A percentile compares a stretch with the other conserved stretches of the same genome.
Conservation (phyloP, 2,113 vertebrate genomes). For the Elephas maximus region DNA sequence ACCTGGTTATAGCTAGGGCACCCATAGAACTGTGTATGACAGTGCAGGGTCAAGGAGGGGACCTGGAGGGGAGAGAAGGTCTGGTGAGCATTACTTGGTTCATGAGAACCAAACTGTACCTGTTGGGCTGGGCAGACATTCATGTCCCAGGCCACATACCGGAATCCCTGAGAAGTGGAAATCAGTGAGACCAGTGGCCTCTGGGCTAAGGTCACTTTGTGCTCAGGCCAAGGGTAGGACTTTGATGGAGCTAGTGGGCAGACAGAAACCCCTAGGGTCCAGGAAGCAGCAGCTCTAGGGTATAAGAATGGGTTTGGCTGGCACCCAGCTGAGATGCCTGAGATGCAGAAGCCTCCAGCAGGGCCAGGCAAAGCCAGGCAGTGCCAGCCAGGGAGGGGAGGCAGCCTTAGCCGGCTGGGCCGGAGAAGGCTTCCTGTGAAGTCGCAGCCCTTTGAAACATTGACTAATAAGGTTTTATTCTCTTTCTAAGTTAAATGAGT, state of each 20-base stretch:
- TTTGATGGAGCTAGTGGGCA: accelerated
- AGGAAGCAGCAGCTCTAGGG: background rate
- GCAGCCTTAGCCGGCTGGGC: constrained; percentile 43
- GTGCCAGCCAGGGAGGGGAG: background rate
- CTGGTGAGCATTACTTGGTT: background rate
- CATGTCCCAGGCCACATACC: accelerated
- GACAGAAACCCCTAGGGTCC: background rate
- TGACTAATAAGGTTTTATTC: constrained; percentile 79
- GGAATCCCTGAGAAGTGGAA: no score
- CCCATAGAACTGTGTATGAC: accelerated
- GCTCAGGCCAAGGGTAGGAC: no score
- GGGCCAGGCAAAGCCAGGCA: background rate
- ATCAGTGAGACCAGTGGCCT: background rate
- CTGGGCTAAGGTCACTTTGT: background rate
- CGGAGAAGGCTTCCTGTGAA: constrained; percentile 42
- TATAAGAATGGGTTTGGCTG: accelerated
- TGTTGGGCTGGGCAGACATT: background rate
- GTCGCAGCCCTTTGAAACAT: constrained; percentile 63
- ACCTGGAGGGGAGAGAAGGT: background rate
- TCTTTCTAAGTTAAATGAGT: constrained; percentile 77
- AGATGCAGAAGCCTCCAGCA: background rate
- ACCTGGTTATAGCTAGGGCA: background rate
- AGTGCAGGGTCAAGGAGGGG: accelerated
- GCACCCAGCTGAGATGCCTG: background rate
- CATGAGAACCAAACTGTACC: background rate